Evolutionary conservation across 2,888 invertebrate genomes (phyloP).

Genomic region (Cataglyphis rosenhaueri): DNA sequence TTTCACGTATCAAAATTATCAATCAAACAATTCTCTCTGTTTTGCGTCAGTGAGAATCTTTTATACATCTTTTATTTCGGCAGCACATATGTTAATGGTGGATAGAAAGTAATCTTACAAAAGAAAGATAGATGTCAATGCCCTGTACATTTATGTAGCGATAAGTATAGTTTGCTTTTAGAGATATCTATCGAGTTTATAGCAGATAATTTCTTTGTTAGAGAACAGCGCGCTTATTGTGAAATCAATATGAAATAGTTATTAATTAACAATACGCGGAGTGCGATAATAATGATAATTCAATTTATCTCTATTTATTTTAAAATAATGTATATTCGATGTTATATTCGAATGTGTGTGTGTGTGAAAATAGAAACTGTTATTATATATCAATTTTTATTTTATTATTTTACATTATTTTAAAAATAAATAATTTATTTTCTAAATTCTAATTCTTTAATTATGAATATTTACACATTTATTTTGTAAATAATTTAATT

Average conservation of each 20-base stretch:
- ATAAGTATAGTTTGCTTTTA: not conserved
- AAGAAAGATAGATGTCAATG: not conserved
- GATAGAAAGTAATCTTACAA: not conserved
- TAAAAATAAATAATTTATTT: not conserved
- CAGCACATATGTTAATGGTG: not conserved
- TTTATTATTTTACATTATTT: not conserved
- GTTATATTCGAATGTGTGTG: too few species aligned
- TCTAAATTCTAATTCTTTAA: not conserved
- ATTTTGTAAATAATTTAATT: too few species aligned
- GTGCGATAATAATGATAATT: slow-evolving; percentile 6
- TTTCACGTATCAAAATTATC: slow-evolving; percentile 34
- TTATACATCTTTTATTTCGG: slow-evolving; percentile 25
- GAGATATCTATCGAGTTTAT: not conserved
- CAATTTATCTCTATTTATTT: not conserved
- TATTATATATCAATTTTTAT: not conserved
- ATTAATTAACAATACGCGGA: not conserved
- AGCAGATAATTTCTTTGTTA: slow-evolving; percentile 5
- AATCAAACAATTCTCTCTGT: not conserved
- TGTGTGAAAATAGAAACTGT: not conserved
- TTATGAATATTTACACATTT: too few species aligned
- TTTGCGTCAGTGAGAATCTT: slow-evolving; percentile 19
- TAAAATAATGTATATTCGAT: not conserved
- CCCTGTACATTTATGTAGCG: not conserved
- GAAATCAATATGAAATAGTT: not conserved
- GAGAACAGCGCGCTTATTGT: not conserved